Evolutionary conservation across 1,140 invertebrate species (phyloP).

Genomic region (Calephelis virginiensis): DNA sequence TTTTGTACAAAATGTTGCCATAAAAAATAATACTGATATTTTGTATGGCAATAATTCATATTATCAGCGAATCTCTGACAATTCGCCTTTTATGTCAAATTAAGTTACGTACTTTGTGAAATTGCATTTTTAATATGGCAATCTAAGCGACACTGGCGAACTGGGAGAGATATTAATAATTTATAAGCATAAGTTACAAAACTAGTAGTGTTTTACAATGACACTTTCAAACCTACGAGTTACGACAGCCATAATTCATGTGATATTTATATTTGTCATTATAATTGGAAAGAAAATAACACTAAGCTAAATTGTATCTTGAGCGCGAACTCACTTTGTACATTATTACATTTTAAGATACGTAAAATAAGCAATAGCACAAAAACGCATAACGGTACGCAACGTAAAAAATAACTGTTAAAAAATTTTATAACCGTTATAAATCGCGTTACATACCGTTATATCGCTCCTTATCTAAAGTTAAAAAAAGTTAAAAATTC

Average conservation of each 20-base stretch:
- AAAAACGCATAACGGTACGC: slow-evolving; percentile 35
- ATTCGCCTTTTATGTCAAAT: slow-evolving; percentile 11
- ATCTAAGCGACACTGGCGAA: slow-evolving; percentile 4
- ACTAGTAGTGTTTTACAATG: slow-evolving; percentile 22
- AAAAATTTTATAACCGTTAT: slow-evolving; percentile 26
- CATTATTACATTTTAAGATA: slow-evolving; percentile 69
- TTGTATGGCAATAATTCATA: slow-evolving; percentile 17
- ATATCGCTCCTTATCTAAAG: slow-evolving; percentile 51
- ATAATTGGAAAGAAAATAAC: slow-evolving; percentile 56
- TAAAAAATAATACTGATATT: slow-evolving; percentile 11
- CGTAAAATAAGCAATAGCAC: slow-evolving; percentile 68
- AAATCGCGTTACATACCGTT: slow-evolving; percentile 32
- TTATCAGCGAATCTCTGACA: slow-evolving; percentile 10
- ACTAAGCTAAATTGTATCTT: slow-evolving; percentile 70
- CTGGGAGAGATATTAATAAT: slow-evolving; percentile 20
- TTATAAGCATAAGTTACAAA: slow-evolving; percentile 32
- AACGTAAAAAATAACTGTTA: slow-evolving; percentile 26
- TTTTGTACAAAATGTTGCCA: slow-evolving; percentile 21
- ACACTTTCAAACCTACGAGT: slow-evolving; percentile 20
- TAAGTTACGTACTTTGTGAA: slow-evolving; percentile 4
- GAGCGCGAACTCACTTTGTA: slow-evolving; percentile 74
- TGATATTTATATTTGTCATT: slow-evolving; percentile 63
- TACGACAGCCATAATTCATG: slow-evolving; percentile 43
- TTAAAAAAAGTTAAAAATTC: slow-evolving; percentile 46
- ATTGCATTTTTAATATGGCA: slow-evolving; percentile 17